Evolutionary conservation across 2,888 invertebrate species (phyloP), one percentile per base, ranked within the genome.

Genomic region (Synergus gifuensis): DNA sequence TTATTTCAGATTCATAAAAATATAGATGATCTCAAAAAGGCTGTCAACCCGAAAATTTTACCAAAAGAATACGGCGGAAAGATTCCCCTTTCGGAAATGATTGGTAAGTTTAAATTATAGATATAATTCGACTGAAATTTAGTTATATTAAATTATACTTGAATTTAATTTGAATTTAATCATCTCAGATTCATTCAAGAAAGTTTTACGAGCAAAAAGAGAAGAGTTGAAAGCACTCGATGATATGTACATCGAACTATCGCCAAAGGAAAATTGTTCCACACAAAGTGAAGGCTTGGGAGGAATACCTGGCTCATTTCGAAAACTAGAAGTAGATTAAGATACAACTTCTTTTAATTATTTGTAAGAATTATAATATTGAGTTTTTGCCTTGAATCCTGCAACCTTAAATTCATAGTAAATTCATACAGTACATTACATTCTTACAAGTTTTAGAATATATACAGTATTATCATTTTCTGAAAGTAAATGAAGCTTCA

Each of bases 1-100:
- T 66, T 78, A 58, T 92, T 92, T 44, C 92, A 96, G 96, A 94
- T 97, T 81, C 96, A 97, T 90, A 95, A 96, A 88, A 95, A 94
- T 44, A 90, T 96, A 40, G 95, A 96, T 9, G 96, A 96, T n/a
- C 92, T 97, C 54, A 94, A 94, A 84, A 94, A 95, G 63, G 94
- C 95, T 86, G 94, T 97, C 9, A 95, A 97, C 89, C 94, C 95
- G 40, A 94, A 95, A 81, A 96, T 97, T 87, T 92, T 98, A 83
- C 98, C 98, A 0, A 95, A 96, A 91, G 98, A 98, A 92, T 98
- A 97, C 89, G 98, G 98, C 11, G 98, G 98, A n/a, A 95, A 95
- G 28, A 94, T 97, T 28, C 96, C 97, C 22, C 92, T 97, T 77
- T 93, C 93, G 44, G 96, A 97, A 77, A 97, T 98, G 96, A 96